A percentile compares a stretch with the other conserved stretches of the same genome.
These are phyloP conservation scores for Ia io DNA, from an alignment of 2,113 vertebrate genomes.

Conservation along the genomic window DNA sequence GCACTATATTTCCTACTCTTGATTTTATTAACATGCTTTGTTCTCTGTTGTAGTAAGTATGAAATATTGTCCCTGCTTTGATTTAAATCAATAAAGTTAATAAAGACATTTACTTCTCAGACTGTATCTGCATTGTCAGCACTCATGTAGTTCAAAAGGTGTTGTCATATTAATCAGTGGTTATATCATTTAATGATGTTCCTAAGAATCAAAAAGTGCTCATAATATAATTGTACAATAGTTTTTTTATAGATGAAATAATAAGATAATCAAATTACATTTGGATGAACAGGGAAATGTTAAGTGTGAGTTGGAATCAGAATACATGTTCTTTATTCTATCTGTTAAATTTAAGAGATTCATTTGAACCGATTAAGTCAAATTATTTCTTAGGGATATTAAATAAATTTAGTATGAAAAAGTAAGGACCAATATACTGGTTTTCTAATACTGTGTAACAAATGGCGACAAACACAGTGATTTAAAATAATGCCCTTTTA, in stretches of 20 bases:
- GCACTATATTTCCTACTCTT: background rate
- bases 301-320: constrained; percentile 5
- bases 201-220: constrained; percentile 24
- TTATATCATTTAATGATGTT: constrained; percentile 45
- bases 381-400: background rate
- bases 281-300: background rate
- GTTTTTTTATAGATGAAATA: background rate
- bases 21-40: constrained; percentile 25
- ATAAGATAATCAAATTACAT: background rate
- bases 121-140: constrained; percentile 45
- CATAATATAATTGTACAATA: background rate
- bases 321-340: background rate
- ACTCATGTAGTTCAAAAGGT: constrained; percentile 35
- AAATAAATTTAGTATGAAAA: constrained; percentile 19
- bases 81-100: constrained; percentile 52
- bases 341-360: background rate
- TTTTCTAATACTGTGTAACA: background rate
- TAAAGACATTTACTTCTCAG: constrained; percentile 26
- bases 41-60: constrained; percentile 31
- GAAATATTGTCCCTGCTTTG: constrained; percentile 5
- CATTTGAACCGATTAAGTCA: background rate
- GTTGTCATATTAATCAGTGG: constrained; percentile 21
- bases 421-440: background rate
- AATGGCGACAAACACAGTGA: background rate
- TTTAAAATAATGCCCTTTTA: background rate